phyloP scores from a whole-genome alignment of 2,797 vertebrate species.

The Anguilla megastoma region DNA sequence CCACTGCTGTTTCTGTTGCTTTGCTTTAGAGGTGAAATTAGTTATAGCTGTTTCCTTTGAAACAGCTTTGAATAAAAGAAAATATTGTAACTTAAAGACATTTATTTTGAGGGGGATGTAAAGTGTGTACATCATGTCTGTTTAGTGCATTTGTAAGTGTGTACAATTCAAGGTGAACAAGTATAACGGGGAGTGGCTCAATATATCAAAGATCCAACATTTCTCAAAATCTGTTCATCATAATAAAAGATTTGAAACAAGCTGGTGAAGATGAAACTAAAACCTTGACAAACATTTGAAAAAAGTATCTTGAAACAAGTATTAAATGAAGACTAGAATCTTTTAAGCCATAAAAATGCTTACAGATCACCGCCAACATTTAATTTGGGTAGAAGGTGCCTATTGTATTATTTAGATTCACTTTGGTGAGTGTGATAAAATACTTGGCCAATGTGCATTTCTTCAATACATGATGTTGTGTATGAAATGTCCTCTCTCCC shows the following conservation, averaged over 20 bases:
- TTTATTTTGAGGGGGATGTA: not conserved
- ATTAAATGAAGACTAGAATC: not conserved
- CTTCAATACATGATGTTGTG: not conserved
- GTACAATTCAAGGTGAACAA: not conserved
- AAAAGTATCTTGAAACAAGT: not conserved
- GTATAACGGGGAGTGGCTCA: not conserved
- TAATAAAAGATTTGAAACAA: too few species aligned
- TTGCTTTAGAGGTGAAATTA: not conserved
- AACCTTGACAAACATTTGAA: not conserved
- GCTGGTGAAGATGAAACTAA: not conserved
- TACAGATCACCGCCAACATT: not conserved
- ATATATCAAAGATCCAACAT: not conserved
- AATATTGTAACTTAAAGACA: not conserved
- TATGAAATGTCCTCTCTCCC: not conserved
- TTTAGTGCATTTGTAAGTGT: not conserved
- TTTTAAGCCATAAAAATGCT: not conserved
- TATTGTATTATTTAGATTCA: not conserved
- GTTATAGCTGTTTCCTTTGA: not conserved
- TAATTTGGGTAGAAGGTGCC: not conserved
- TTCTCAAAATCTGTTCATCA: not conserved
- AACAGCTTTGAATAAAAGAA: not conserved
- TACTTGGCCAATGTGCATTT: not conserved
- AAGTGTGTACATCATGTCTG: not conserved
- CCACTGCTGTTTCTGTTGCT: not conserved
- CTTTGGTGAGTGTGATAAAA: not conserved